Percentiles rank a stretch among this genome's conserved stretches.
Conservation (phyloP, 2,797 vertebrate genomes). For the Phrynocephalus forsythii region DNA sequence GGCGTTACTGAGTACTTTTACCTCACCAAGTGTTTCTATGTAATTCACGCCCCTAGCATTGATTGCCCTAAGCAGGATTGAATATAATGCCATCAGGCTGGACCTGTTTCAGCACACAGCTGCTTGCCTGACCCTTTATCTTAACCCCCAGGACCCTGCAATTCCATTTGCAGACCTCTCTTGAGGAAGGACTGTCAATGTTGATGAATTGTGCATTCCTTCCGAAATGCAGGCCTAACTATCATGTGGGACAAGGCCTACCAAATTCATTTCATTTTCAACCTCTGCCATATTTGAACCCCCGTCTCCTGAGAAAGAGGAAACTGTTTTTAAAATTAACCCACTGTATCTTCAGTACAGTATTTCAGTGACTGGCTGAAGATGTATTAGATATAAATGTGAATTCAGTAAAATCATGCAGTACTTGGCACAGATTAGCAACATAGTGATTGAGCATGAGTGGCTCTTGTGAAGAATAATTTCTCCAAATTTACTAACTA, state of each 20-base stretch:
- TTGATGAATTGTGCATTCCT: constrained; percentile 74
- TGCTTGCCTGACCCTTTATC: constrained; percentile 44
- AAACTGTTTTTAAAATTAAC: constrained; percentile 30
- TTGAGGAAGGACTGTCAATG: constrained; percentile 67
- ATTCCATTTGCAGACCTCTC: constrained; percentile 57
- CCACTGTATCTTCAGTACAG: not conserved
- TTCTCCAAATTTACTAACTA: constrained; percentile 19
- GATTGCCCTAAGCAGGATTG: constrained; percentile 16
- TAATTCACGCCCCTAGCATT: not conserved
- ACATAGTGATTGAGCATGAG: constrained; percentile 17
- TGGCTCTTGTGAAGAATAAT: not conserved
- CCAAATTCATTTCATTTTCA: constrained; percentile 66
- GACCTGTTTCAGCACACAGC: not conserved
- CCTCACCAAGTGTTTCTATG: not conserved
- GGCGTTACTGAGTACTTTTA: not conserved
- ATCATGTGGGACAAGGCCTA: constrained; percentile 47
- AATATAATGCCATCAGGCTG: constrained; percentile 23
- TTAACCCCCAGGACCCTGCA: constrained; percentile 56
- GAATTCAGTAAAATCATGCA: constrained; percentile 40
- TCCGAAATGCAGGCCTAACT: constrained; percentile 48
- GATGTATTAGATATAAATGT: constrained; percentile 32
- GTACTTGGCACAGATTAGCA: constrained; percentile 32
- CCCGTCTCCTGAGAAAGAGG: constrained; percentile 41
- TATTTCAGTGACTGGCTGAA: constrained; percentile 25
- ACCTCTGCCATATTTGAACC: constrained; percentile 57